Evolutionary conservation across 2,113 vertebrate species (phyloP).

Genomic region (Casuarius casuarius): DNA sequence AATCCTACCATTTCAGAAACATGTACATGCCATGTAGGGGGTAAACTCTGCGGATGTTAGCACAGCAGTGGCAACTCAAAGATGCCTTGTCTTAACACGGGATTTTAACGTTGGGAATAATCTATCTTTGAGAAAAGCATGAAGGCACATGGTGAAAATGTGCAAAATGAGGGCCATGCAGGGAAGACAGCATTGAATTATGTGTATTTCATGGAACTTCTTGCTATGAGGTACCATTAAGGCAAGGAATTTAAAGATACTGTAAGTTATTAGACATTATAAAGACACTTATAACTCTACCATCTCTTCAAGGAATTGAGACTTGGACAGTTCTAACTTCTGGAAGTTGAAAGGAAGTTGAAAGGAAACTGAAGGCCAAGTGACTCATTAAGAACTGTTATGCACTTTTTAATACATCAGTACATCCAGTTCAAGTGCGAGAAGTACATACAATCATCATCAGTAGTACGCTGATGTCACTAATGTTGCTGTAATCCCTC

Average conservation of each 20-base stretch:
- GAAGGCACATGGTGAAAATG: neutral
- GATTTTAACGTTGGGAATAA: neutral
- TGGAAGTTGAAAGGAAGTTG: neutral
- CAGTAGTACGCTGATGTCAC: neutral
- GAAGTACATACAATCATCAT: neutral
- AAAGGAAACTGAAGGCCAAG: neutral
- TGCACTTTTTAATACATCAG: neutral
- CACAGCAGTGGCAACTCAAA: neutral
- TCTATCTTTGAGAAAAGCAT: neutral
- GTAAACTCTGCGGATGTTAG: neutral
- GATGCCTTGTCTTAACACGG: neutral
- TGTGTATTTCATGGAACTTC: neutral
- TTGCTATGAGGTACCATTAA: neutral
- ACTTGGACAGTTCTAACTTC: neutral
- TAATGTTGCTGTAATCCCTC: neutral
- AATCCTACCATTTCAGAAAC: neutral
- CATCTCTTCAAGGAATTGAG: neutral
- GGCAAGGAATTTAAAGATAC: neutral
- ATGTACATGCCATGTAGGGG: neutral
- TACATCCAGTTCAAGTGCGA: too few relatives aligned
- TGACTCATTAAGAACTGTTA: neutral
- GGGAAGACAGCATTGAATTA: neutral
- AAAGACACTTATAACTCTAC: rapidly evolving
- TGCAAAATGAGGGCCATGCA: neutral
- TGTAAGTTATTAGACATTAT: neutral